Percentiles rank a stretch among this genome's conserved stretches.
Evolutionary conservation across 35 echinoderm and acorn worm genomes (phyloP).

Genomic region (Patiria miniata): DNA sequence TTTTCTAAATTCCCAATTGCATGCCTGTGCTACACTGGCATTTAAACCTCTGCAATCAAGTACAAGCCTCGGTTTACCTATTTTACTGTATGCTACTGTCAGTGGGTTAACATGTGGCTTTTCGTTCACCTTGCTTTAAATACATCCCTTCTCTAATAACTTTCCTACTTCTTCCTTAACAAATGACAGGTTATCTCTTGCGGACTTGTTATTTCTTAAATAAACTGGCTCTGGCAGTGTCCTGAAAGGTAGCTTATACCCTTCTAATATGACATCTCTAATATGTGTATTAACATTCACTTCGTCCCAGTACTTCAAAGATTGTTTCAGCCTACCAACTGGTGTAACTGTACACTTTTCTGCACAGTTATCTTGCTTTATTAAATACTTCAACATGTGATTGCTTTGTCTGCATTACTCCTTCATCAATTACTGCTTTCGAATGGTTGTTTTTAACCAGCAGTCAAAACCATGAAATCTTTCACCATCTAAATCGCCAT

Average conservation of each 20-base stretch:
- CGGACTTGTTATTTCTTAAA: constrained; percentile 28
- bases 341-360: background rate
- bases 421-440: no score
- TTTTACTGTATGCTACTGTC: constrained; percentile 2
- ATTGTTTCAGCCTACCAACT: background rate
- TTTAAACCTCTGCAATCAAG: background rate
- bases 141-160: background rate
- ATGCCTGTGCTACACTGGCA: no score
- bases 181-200: constrained; percentile 20
- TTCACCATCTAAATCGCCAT: no score
- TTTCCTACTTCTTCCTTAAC: background rate
- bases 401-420: no score
- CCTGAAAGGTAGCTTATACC: background rate
- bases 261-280: background rate
- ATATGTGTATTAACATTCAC: background rate
- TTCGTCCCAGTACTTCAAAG: background rate
- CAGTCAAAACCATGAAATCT: no score
- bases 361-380: no score
- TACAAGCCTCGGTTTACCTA: background rate
- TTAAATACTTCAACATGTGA: no score
- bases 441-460: no score
- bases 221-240: background rate
- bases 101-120: background rate
- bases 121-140: background rate
- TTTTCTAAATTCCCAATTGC: no score